Evolutionary conservation across 2,888 invertebrate genomes (phyloP), one percentile per base, ranked within the genome.

Genomic region (Heliconius cydno): DNA sequence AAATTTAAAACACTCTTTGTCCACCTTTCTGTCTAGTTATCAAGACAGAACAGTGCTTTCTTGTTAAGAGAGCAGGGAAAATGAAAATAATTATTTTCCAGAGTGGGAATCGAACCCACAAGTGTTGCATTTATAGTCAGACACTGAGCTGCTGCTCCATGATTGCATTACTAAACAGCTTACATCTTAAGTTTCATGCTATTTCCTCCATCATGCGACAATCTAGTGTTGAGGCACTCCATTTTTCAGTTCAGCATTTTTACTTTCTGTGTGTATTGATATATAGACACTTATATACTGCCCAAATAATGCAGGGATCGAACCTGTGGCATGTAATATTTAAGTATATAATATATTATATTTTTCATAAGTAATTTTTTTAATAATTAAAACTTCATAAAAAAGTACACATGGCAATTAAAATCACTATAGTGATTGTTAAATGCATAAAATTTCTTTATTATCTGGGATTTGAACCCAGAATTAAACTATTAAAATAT

Each of bases 391-490:
- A 60, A 60, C 12, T 60, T 60, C 12, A 60, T n/a, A 60, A 60
- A 34, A 60, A n/a, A 60, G 10, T 46, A 15, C 46, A 22, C 7
- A 57, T 34, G n/a, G 57, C 57, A 52, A 19, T 52, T 19, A 19
- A 52, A 25, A 5, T 63, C 13, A 66, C 6, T 19, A 28, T 19
- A 66, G 57, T 66, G 15, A 25, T 25, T 22, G n/a, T 66, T 66
- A 67, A 38, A 46, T 30, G n/a, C 9, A 30, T 13, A 38, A 25
- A 52, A 38, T n/a, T 25, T 73, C 15, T 67, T 30, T 13, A 41
- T n/a, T 5, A n/a, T 74, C 22, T 83, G 76, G 83, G 83, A 81
- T 22, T 84, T 52, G 75, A 84, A 84, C 84, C 84, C 81, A 75
- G 28, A 3, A 13, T 34, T 28, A 13, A 6, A 52, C 1, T 19